phyloP scores from a whole-genome alignment of 2,797 vertebrate species.

The Acanthurus leucopareius region DNA sequence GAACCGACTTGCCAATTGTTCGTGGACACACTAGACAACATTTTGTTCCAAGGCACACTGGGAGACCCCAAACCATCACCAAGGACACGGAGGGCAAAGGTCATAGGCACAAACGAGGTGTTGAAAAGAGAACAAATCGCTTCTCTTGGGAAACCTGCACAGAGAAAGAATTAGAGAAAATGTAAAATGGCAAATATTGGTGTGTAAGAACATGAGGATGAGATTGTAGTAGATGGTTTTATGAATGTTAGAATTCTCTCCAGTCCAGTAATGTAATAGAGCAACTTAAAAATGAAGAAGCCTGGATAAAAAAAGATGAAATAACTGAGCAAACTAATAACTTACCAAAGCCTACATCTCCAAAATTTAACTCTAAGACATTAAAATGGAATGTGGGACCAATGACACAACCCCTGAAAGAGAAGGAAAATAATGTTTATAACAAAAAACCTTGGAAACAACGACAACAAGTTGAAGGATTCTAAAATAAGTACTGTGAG shows the following conservation, averaged over 20 bases:
- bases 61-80: conserved; percentile 85
- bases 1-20: conserved; percentile 68
- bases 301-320: background rate
- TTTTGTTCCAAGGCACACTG: conserved; percentile 75
- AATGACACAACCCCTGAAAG: conserved; percentile 89
- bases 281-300: background rate
- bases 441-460: conserved; percentile 9
- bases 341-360: conserved; percentile 91
- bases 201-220: too few species aligned
- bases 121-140: conserved; percentile 86
- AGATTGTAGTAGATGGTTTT: too few species aligned
- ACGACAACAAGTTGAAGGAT: conserved; percentile 1
- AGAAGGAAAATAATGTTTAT: conserved; percentile 17
- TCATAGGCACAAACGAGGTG: conserved; percentile 88
- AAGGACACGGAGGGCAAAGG: conserved; percentile 86
- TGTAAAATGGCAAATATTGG: too few species aligned
- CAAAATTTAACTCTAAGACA: conserved; percentile 87
- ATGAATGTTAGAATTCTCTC: too few species aligned
- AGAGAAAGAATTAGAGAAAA: background rate
- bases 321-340: background rate
- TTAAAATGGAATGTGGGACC: conserved; percentile 90
- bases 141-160: conserved; percentile 88
- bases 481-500: background rate
- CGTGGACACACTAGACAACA: conserved; percentile 54
- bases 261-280: too few species aligned